phyloP scores from a whole-genome alignment of 2,113 vertebrate species.

The Sprattus sprattus region DNA sequence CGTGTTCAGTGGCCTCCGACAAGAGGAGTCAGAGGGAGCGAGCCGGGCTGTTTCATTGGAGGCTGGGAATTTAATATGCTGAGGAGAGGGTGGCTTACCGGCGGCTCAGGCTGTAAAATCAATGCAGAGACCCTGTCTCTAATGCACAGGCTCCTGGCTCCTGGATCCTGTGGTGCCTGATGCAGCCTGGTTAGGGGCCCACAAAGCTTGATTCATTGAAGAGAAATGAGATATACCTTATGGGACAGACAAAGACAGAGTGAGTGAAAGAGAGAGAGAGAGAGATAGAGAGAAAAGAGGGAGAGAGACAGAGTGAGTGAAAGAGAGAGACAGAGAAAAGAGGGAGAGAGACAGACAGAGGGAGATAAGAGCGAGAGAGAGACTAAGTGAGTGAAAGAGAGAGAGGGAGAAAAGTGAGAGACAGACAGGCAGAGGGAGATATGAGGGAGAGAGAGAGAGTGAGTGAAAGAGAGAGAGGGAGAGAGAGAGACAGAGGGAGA shows the following conservation, averaged over 20 bases:
- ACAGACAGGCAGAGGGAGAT: too few species aligned
- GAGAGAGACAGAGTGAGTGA: too few species aligned
- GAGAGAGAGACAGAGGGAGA: not conserved
- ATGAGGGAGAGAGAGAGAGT: not conserved
- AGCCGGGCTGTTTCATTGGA: slow-evolving; percentile 33
- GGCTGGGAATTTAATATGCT: slow-evolving; percentile 48
- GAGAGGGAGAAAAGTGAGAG: too few species aligned
- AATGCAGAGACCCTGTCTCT: slow-evolving; percentile 45
- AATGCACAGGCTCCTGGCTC: slow-evolving; percentile 34
- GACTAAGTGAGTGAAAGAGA: not conserved
- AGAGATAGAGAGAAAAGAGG: not conserved
- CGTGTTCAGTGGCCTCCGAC: slow-evolving; percentile 46
- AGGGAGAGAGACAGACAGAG: too few species aligned
- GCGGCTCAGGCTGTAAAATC: slow-evolving; percentile 47
- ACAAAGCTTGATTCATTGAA: slow-evolving; percentile 24
- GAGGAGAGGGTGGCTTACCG: slow-evolving; percentile 43
- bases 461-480: not conserved
- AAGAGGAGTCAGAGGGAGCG: slow-evolving; percentile 42
- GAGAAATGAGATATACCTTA: not conserved
- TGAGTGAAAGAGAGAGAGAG: not conserved
- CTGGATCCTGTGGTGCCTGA: slow-evolving; percentile 35
- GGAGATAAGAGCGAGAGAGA: too few species aligned
- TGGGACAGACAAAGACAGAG: not conserved
- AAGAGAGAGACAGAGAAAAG: too few species aligned
- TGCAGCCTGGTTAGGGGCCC: slow-evolving; percentile 37